These are phyloP conservation scores for Thryonomys swinderianus DNA, from an alignment of 2,113 vertebrate species.

Conservation along the genomic window DNA sequence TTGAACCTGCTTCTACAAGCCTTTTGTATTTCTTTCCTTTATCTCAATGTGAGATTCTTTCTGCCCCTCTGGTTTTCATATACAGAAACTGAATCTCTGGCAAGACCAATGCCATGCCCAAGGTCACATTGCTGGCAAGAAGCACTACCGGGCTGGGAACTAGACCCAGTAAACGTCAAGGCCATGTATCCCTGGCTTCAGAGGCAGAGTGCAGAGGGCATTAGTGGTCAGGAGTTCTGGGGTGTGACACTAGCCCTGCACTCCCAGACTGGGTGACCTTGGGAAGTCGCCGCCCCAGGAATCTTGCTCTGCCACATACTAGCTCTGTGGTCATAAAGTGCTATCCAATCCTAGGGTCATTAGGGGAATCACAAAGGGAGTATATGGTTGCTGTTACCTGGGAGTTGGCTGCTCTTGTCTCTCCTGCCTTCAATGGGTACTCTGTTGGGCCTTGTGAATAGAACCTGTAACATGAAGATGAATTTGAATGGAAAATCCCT, in stretches of 20 bases:
- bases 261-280: background rate
- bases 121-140: background rate
- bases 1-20: background rate
- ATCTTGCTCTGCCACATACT: background rate
- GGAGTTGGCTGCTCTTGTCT: background rate
- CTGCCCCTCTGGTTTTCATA: background rate
- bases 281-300: background rate
- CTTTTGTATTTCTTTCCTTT: background rate
- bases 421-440: background rate
- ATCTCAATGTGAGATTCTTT: background rate
- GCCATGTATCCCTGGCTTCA: background rate
- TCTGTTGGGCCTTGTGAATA: slow-evolving; percentile 38
- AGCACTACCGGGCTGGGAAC: background rate
- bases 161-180: background rate
- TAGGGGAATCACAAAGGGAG: background rate
- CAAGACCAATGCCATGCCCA: background rate
- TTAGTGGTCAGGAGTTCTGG: background rate
- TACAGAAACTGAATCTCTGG: background rate
- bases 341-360: background rate
- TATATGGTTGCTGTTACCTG: background rate
- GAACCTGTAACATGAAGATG: background rate
- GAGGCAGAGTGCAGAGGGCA: background rate
- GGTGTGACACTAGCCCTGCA: background rate
- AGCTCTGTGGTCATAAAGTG: background rate
- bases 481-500: slow-evolving; percentile 18